Conservation (phyloP, 2,113 vertebrate genomes). For the Callorhinus ursinus region DNA sequence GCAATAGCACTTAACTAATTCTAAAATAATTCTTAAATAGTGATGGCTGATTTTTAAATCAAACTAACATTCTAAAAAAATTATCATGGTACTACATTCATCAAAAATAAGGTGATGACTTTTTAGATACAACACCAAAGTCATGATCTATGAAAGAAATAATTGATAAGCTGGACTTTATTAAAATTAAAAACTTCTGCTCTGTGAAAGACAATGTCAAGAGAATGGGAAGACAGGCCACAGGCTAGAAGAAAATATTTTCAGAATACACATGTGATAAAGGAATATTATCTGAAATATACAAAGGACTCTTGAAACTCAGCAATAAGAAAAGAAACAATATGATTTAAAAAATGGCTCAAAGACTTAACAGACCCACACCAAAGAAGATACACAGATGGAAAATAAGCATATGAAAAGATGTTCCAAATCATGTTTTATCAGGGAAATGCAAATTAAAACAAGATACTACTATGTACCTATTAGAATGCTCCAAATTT, state of each 20-base stretch:
- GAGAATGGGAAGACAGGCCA: neutral
- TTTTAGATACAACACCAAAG: neutral
- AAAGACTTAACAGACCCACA: neutral
- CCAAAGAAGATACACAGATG: neutral
- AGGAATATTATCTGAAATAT: neutral
- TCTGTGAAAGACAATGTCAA: neutral
- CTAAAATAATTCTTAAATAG: slow-evolving; percentile 22
- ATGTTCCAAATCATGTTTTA: neutral
- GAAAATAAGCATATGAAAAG: neutral
- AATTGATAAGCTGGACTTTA: neutral
- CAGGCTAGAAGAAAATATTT: neutral
- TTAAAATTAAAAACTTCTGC: neutral
- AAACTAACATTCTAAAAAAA: neutral
- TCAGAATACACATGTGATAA: neutral
- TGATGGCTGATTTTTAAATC: neutral
- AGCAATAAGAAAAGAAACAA: neutral
- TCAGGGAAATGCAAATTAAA: neutral
- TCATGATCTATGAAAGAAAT: neutral
- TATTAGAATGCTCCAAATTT: neutral
- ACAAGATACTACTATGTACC: neutral
- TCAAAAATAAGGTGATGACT: neutral
- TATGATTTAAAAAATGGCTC: neutral
- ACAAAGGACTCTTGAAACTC: neutral
- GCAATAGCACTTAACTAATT: neutral
- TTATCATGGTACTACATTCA: neutral